Conservation (phyloP, 2,888 invertebrate genomes). For the Apodemia hepburni region DNA sequence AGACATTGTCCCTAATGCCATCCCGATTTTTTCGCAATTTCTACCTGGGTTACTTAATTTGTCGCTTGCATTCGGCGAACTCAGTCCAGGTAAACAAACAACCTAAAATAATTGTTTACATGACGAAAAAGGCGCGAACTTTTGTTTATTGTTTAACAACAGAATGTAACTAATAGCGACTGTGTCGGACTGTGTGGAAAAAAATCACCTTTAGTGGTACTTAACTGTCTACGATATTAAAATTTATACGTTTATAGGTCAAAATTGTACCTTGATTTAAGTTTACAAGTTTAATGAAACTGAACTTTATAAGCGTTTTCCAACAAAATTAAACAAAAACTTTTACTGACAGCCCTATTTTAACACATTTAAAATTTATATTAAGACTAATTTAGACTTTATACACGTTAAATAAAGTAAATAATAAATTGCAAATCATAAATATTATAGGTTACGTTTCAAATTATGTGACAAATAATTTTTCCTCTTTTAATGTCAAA, state of each 20-base stretch:
- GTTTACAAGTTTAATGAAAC: background rate
- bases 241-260: background rate
- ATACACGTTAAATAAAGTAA: background rate
- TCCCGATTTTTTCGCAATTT: constrained; percentile 43
- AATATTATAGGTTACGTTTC: background rate
- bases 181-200: background rate
- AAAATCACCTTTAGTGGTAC: background rate
- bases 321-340: background rate
- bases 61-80: constrained; percentile 40
- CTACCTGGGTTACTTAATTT: constrained; percentile 46
- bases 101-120: constrained; percentile 63
- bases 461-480: background rate
- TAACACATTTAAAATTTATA: background rate
- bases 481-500: background rate
- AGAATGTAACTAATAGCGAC: background rate
- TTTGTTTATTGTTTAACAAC: constrained; percentile 49
- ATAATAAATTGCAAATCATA: background rate
- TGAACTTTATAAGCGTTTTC: background rate
- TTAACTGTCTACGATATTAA: background rate
- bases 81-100: constrained; percentile 53
- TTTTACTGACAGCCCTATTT: background rate
- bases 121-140: constrained; percentile 65
- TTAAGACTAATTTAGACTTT: background rate
- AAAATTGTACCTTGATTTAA: background rate
- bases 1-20: constrained; percentile 45